Percentiles rank a stretch among this genome's conserved stretches.
phyloP scores from a whole-genome alignment of 2,113 vertebrate species.

The Fulica atra region DNA sequence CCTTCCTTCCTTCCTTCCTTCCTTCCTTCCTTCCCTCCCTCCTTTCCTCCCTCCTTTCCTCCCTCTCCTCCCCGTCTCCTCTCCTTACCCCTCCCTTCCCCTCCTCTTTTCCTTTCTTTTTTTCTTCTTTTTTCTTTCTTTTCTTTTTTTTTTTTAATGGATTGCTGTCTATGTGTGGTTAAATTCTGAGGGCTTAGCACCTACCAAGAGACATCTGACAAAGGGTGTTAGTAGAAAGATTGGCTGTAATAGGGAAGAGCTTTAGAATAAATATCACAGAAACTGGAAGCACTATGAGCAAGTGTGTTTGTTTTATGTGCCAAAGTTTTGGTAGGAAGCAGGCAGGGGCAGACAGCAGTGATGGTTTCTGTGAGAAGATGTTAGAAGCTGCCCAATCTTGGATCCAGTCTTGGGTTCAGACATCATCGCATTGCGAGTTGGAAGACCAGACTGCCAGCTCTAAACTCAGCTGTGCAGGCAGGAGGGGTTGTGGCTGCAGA shows the following conservation, averaged over 20 bases:
- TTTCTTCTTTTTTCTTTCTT: neutral
- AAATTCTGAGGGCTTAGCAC: neutral
- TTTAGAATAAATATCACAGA: neutral
- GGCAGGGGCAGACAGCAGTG: too few species aligned
- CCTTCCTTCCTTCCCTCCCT: too few species aligned
- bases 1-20: too few species aligned
- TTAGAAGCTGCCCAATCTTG: neutral
- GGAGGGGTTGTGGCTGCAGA: fast-evolving
- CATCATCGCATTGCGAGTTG: fast-evolving
- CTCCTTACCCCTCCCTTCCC: too few species aligned
- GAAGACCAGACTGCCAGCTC: neutral
- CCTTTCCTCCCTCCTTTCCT: too few species aligned
- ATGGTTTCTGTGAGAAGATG: neutral
- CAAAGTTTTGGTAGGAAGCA: neutral
- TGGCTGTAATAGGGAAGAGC: neutral
- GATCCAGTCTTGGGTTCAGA: neutral
- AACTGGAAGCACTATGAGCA: neutral
- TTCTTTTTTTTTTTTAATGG: neutral
- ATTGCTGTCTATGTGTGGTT: neutral
- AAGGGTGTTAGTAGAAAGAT: neutral
- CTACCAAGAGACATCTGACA: neutral
- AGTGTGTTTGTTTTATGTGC: neutral
- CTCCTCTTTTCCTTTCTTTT: neutral
- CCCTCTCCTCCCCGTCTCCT: too few species aligned
- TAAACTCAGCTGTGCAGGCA: neutral